A percentile compares a stretch with the other conserved stretches of the same genome.
phyloP scores from a whole-genome alignment of 1,140 invertebrate genomes.

The Magallana gigas region DNA sequence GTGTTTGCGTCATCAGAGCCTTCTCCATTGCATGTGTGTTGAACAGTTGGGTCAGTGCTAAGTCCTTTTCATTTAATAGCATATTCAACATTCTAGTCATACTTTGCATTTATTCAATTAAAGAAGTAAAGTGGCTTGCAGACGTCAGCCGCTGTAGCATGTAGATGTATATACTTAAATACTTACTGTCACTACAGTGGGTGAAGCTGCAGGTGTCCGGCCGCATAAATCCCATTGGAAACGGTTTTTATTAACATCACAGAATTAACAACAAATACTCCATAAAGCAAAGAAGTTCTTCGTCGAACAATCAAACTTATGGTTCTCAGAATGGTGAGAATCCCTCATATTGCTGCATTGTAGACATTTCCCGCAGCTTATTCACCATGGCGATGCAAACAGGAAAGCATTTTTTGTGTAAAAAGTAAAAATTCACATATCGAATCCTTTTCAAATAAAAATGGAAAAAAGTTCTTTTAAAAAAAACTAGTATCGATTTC shows the following conservation, averaged over 20 bases:
- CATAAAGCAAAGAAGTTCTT: slow-evolving; percentile 5
- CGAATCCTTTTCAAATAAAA: not conserved
- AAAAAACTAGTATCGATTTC: not conserved
- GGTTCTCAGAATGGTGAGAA: not conserved
- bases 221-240: slow-evolving; percentile 35
- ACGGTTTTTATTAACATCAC: slow-evolving; percentile 29
- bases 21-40: not conserved
- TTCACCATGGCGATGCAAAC: slow-evolving; percentile 32
- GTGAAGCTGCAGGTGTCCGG: slow-evolving; percentile 6
- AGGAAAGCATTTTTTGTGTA: not conserved
- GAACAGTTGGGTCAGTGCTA: slow-evolving; percentile 10
- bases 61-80: not conserved
- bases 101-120: too few species aligned
- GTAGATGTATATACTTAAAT: not conserved
- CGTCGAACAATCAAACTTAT: not conserved
- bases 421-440: slow-evolving; percentile 12
- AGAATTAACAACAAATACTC: slow-evolving; percentile 11
- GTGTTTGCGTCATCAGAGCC: not conserved
- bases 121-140: too few species aligned
- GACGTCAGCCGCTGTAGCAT: too few species aligned
- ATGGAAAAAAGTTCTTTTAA: not conserved
- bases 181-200: slow-evolving; percentile 6
- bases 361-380: not conserved
- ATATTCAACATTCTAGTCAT: too few species aligned
- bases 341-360: slow-evolving; percentile 7